Percentiles rank a stretch among this genome's conserved stretches.
phyloP scores from a whole-genome alignment of 2,888 invertebrate genomes.

The Neoaliturus tenellus region DNA sequence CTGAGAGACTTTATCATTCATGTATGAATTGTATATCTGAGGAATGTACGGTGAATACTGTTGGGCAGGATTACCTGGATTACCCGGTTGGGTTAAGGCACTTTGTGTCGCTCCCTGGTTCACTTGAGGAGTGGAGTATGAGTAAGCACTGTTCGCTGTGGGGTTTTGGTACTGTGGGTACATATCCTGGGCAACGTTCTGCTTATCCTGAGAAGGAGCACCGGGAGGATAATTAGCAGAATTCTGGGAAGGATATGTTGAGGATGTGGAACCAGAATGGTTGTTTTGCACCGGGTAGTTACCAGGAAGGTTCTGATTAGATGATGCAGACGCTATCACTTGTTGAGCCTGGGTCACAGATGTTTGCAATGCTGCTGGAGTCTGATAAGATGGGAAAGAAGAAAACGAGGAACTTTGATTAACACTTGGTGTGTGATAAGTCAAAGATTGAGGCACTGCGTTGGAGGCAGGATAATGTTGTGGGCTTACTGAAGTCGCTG shows the following conservation, averaged over 20 bases:
- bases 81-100: neutral
- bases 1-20: slow-evolving; percentile 32
- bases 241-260: slow-evolving; percentile 10
- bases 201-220: neutral
- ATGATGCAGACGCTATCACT: neutral
- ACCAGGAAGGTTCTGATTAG: neutral
- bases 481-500: neutral
- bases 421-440: neutral
- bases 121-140: neutral
- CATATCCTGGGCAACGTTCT: neutral
- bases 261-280: neutral
- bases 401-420: slow-evolving; percentile 16
- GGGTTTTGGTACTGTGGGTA: slow-evolving; percentile 7
- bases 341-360: neutral
- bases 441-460: neutral
- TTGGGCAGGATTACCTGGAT: slow-evolving; percentile 4
- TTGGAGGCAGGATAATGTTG: slow-evolving; percentile 5
- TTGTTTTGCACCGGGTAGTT: neutral
- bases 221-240: neutral
- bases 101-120: slow-evolving; percentile 2
- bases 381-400: slow-evolving; percentile 20
- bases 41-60: slow-evolving; percentile 50
- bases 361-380: neutral
- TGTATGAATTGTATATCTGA: neutral
- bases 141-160: neutral